Evolutionary conservation across 2,113 vertebrate genomes (phyloP), one percentile per base, ranked within the genome.

Genomic region (Oreochromis aureus): DNA sequence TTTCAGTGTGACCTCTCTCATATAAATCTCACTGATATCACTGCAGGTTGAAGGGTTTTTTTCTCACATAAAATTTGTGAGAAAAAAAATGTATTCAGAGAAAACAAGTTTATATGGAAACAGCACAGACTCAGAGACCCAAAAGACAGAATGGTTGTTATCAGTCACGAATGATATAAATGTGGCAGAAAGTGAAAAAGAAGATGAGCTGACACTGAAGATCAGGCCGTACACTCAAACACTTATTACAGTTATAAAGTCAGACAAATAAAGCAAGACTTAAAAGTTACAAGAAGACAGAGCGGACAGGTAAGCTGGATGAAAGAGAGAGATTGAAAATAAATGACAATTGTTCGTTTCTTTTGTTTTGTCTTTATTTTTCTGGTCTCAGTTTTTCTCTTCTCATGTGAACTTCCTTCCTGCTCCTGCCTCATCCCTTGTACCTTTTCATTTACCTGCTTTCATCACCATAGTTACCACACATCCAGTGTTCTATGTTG

Each of bases 401-500:
- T 81, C n/a, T 80, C 63, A 56, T 69, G 10, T 11, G 9, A 36
- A 36, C 30, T 63, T 63, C 30, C 59, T 32, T 59, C 58, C 19
- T 81, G 83, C 8, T 89, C 83, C 59, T 73, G 58, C 51, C 27
- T 91, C 32, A 85, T 36, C 56, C 71, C 46, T 87, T 12, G 3
- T 48, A 92, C 80, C 87, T 86, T 82, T 61, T 78, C 32, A 46
- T 90, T 83, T 81, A 90, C 84, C 80, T 89, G 83, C 89, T 89
- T 88, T 88, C 87, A 91, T 94, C 80, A 34, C 81, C 87, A 92
- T 91, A 87, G 69, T 79, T 85, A 92, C 92, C 53, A 88, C 80
- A 59, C 46, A 89, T n/a, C 78, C 69, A 86, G 84, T 89, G 89
- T 91, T 92, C 80, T 55, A 36, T 66, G 90, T 92, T 81, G 92